phyloP scores from a whole-genome alignment of 1,140 invertebrate species.

The Tyrophagus putrescentiae region DNA sequence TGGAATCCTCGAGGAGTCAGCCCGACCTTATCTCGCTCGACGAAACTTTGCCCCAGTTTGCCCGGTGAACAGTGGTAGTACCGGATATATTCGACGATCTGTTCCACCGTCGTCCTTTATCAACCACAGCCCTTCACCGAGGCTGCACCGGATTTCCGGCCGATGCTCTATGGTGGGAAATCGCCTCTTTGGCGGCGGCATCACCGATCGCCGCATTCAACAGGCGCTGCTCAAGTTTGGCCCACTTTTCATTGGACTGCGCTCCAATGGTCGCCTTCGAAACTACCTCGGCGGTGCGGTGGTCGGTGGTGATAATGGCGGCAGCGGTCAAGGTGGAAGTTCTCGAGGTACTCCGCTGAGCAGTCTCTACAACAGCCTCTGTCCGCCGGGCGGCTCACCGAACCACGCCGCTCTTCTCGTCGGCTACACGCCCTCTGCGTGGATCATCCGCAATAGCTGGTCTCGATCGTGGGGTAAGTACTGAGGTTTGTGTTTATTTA shows the following conservation, averaged over 20 bases:
- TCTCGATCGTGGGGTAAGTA: constrained; percentile 39
- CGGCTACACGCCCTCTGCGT: constrained; percentile 6
- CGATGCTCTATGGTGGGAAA: no score
- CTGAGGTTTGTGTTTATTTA: no score
- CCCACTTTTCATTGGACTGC: not conserved
- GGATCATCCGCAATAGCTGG: constrained; percentile 15
- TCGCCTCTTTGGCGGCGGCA: no score
- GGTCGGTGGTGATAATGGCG: no score
- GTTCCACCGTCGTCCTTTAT: not conserved
- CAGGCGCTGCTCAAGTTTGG: not conserved
- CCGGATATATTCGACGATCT: not conserved
- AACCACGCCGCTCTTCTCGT: constrained; percentile 6
- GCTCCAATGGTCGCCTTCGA: not conserved
- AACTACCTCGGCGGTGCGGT: not conserved
- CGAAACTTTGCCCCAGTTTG: not conserved
- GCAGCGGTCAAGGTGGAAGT: no score
- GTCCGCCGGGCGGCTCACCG: not conserved
- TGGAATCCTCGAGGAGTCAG: not conserved
- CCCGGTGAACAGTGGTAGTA: not conserved
- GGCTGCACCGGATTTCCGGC: no score
- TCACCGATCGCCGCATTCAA: no score
- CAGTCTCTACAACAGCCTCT: no score
- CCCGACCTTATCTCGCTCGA: not conserved
- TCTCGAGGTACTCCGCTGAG: no score
- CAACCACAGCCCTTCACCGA: not conserved